phyloP scores from a whole-genome alignment of 1,140 invertebrate species.

The Hypothenemus hampei region DNA sequence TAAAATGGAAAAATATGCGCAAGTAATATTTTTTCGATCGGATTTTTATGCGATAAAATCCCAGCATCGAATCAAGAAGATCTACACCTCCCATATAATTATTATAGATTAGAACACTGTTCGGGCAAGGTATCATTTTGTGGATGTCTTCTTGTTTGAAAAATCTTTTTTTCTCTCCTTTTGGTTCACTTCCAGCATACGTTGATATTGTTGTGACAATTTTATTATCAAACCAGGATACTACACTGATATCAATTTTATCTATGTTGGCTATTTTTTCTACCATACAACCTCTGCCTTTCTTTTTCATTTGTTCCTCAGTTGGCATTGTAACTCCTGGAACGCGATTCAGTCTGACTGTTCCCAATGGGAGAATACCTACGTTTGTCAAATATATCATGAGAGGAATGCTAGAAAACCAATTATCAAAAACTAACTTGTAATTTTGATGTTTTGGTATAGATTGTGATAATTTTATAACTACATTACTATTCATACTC shows the following conservation, averaged over 20 bases:
- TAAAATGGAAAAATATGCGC: constrained; percentile 23
- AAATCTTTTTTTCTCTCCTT: constrained; percentile 12
- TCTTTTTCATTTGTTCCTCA: constrained; percentile 42
- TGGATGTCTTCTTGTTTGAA: constrained; percentile 18
- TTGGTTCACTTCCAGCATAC: constrained; percentile 40
- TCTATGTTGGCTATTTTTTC: constrained; percentile 35
- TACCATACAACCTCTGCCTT: constrained; percentile 26
- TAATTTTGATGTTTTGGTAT: constrained; percentile 38
- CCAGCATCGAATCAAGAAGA: constrained; percentile 29
- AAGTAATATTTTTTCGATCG: constrained; percentile 21
- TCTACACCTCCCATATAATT: constrained; percentile 34
- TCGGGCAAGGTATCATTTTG: constrained; percentile 23
- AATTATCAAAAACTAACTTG: constrained; percentile 44
- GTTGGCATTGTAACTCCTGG: constrained; percentile 36
- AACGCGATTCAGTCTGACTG: constrained; percentile 42
- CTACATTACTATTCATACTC: constrained; percentile 40
- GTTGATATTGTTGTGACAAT: constrained; percentile 38
- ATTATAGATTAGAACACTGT: constrained; percentile 24
- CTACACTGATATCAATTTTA: constrained; percentile 34
- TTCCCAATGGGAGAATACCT: constrained; percentile 44
- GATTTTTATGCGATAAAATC: constrained; percentile 28
- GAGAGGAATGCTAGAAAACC: constrained; percentile 40
- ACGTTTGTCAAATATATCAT: constrained; percentile 37
- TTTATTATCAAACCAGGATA: constrained; percentile 37
- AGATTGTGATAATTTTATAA: constrained; percentile 37